Conservation (phyloP, 2,113 vertebrate genomes). For the Amia ocellicauda region DNA sequence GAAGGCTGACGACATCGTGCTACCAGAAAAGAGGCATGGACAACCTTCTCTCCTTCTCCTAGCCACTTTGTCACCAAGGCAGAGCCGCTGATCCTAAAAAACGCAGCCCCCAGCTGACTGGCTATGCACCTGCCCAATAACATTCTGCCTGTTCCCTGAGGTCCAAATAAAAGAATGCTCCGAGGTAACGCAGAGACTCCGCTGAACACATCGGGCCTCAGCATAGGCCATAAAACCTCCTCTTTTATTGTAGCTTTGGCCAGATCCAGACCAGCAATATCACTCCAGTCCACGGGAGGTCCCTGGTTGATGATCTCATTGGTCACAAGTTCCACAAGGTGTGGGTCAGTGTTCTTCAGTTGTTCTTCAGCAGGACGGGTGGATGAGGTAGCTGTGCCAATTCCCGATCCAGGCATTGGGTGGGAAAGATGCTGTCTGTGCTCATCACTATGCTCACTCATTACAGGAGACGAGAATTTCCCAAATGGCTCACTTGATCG, state of each 20-base stretch:
- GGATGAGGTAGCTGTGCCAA: constrained; percentile 89
- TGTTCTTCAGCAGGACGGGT: constrained; percentile 90
- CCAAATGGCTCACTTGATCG: constrained; percentile 84
- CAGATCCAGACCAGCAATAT: constrained; percentile 94
- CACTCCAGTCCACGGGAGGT: constrained; percentile 92
- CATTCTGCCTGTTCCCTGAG: constrained; percentile 94
- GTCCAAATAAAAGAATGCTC: constrained; percentile 96
- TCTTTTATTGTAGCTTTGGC: constrained; percentile 95
- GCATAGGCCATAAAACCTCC: constrained; percentile 96
- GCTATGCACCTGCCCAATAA: constrained; percentile 93
- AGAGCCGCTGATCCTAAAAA: constrained; percentile 86
- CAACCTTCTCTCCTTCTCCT: constrained; percentile 90
- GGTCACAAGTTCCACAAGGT: constrained; percentile 94
- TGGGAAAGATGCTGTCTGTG: constrained; percentile 87
- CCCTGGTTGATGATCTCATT: constrained; percentile 93
- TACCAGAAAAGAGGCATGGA: constrained; percentile 91
- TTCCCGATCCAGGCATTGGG: constrained; percentile 78
- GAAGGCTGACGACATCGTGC: constrained; percentile 95
- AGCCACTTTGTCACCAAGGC: constrained; percentile 93
- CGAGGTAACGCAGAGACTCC: constrained; percentile 90
- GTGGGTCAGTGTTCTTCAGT: constrained; percentile 92
- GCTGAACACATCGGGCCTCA: constrained; percentile 94
- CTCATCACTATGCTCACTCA: constrained; percentile 85
- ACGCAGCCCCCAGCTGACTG: constrained; percentile 91
- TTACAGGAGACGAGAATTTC: constrained; percentile 85